Evolutionary conservation across 2,113 vertebrate species (phyloP), one percentile per base, ranked within the genome.

Genomic region (Aythya baeri): DNA sequence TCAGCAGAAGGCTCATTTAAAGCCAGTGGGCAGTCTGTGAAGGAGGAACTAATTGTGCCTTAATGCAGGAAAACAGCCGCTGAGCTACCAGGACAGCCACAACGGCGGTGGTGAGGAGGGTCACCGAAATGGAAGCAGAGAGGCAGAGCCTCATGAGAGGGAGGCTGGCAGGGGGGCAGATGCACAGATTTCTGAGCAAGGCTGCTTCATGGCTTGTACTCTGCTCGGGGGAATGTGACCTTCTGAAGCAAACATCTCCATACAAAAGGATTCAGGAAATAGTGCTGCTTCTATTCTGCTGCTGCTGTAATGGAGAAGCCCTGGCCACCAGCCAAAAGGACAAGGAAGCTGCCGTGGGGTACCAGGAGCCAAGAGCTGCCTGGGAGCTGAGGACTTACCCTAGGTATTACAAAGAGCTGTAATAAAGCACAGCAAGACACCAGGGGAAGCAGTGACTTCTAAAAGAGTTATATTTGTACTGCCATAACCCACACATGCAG

Each of bases 401-500:
- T 0, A 63, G 63, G 25, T 73, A 18, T 80, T 65, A 79, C n/a
- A 52, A 2, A 46, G 67, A 79, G 59, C 49, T 71, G 68, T 43
- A 75, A 75, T 7, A 34, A 95, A 31, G 59, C 73, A 38, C 23
- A 65, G 70, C 74, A 94, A 95, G 68, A 87, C 94, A 71, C 66
- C 86, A 83, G 57, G 6, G n/a, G 44, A 81, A 91, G 65, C 29
- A 27, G 46, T 79, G 58, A 63, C 54, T 74, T 92, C 54, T 68
- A 84, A 82, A 95, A 86, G 20, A 67, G 27, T 76, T 97, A 13
- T 96, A 97, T 96, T 96, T 92, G 82, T 88, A 91, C 67, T 96
- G 91, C 91, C 43, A 68, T 38, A 72, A 89, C 72, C 78, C 67
- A 57, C 62, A 32, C 17, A 14, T 34, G 72, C 46, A 95, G 88